A percentile compares a stretch with the other conserved stretches of the same genome.
Evolutionary conservation across 2,797 vertebrate species (phyloP).

Genomic region (Poeciliopsis turneri): DNA sequence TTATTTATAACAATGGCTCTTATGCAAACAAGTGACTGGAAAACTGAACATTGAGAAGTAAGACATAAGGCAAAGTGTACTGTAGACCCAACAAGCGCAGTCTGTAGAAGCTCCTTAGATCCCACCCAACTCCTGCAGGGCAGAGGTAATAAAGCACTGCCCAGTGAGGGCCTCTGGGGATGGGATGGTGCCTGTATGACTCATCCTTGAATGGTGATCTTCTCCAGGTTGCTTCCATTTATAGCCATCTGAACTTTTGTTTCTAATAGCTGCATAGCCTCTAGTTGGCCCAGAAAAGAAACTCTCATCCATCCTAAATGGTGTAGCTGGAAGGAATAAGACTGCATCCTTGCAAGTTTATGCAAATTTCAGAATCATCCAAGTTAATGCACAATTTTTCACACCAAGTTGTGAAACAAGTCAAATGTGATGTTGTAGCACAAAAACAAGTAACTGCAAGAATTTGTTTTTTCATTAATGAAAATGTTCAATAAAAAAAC

Average conservation of each 20-base stretch:
- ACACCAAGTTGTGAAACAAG: background rate
- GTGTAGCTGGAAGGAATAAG: slow-evolving; percentile 24
- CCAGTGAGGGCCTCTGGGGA: slow-evolving; percentile 66
- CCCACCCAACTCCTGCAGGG: slow-evolving; percentile 61
- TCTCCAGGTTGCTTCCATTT: slow-evolving; percentile 72
- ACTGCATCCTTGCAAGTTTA: slow-evolving; percentile 21
- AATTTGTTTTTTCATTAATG: background rate
- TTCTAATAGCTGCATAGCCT: slow-evolving; percentile 64
- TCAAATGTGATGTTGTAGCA: slow-evolving; percentile 1
- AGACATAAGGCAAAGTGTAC: slow-evolving; percentile 45
- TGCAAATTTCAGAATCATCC: slow-evolving; percentile 26
- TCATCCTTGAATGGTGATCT: slow-evolving; percentile 68
- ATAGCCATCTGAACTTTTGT: slow-evolving; percentile 67
- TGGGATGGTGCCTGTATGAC: slow-evolving; percentile 63
- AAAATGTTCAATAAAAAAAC: background rate
- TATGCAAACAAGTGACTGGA: slow-evolving; percentile 70
- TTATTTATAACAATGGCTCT: slow-evolving; percentile 78
- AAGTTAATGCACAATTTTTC: slow-evolving; percentile 25
- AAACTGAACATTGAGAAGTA: slow-evolving; percentile 53
- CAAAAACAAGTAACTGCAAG: background rate
- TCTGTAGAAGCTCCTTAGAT: slow-evolving; percentile 50
- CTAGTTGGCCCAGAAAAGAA: slow-evolving; percentile 56
- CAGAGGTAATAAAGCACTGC: slow-evolving; percentile 65
- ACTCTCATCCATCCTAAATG: slow-evolving; percentile 36
- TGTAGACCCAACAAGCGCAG: slow-evolving; percentile 42